These are phyloP conservation scores for Brachyhypopomus occidentalis DNA, from an alignment of 2,113 vertebrate species.

Conservation along the genomic window DNA sequence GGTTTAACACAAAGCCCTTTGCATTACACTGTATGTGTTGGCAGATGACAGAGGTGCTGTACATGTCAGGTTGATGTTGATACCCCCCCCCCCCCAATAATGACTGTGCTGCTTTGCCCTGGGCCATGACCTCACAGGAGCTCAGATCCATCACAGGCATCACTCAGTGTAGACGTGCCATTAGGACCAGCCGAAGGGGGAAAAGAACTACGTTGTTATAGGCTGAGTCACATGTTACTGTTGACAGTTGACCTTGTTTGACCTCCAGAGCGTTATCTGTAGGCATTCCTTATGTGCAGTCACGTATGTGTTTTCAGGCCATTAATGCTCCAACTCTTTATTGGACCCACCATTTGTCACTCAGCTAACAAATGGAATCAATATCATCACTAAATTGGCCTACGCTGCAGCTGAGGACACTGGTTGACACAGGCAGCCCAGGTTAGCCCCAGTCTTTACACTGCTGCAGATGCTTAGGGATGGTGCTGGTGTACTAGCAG, in stretches of 20 bases:
- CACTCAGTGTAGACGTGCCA: background rate
- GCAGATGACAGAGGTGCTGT: background rate
- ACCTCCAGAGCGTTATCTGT: too few species aligned
- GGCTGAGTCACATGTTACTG: too few species aligned
- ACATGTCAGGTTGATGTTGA: background rate
- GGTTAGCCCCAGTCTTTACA: background rate
- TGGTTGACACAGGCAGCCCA: background rate
- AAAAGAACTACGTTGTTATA: too few species aligned
- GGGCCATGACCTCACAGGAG: constrained; percentile 10
- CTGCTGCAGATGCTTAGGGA: background rate
- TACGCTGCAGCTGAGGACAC: background rate
- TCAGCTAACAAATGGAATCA: too few species aligned
- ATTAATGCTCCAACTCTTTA: too few species aligned
- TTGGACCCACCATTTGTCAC: too few species aligned
- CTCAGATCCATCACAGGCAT: background rate
- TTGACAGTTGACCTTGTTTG: too few species aligned
- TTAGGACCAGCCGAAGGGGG: background rate
- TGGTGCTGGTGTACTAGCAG: background rate
- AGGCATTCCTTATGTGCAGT: too few species aligned
- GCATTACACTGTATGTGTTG: constrained; percentile 3
- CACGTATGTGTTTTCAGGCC: too few species aligned
- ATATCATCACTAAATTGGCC: background rate
- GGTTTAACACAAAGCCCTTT: background rate
- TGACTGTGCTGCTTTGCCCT: background rate
- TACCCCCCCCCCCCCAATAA: background rate